Conservation (phyloP, 2,797 vertebrate species). For the Eurystomus glaucurus region DNA sequence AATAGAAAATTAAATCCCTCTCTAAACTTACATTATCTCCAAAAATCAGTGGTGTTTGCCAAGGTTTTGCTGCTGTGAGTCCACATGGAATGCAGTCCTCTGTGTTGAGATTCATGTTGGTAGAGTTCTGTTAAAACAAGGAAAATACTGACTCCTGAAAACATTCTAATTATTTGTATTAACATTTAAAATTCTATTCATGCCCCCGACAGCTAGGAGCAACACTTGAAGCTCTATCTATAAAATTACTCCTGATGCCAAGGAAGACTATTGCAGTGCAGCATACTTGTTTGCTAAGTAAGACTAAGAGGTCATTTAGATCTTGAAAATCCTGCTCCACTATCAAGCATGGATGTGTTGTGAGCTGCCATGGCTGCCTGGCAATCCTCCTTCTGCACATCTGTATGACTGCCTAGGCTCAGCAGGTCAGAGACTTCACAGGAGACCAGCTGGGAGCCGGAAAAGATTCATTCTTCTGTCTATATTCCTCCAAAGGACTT, state of each 20-base stretch:
- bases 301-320: neutral
- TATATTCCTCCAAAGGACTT: neutral
- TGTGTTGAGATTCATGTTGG: neutral
- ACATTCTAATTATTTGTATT: neutral
- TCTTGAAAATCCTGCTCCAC: neutral
- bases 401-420: neutral
- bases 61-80: neutral
- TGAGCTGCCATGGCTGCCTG: neutral
- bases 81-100: neutral
- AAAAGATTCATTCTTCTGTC: neutral
- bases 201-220: neutral
- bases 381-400: neutral
- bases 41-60: neutral
- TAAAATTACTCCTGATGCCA: neutral
- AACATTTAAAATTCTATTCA: neutral
- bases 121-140: neutral
- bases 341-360: neutral
- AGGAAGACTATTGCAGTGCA: neutral
- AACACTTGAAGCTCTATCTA: neutral
- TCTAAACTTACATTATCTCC: neutral
- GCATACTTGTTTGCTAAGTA: neutral
- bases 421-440: neutral
- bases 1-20: neutral
- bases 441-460: neutral
- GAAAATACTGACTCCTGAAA: neutral